These are phyloP conservation scores for Nudaria mundana DNA, from an alignment of 2,888 invertebrate genomes.

Conservation along the genomic window DNA sequence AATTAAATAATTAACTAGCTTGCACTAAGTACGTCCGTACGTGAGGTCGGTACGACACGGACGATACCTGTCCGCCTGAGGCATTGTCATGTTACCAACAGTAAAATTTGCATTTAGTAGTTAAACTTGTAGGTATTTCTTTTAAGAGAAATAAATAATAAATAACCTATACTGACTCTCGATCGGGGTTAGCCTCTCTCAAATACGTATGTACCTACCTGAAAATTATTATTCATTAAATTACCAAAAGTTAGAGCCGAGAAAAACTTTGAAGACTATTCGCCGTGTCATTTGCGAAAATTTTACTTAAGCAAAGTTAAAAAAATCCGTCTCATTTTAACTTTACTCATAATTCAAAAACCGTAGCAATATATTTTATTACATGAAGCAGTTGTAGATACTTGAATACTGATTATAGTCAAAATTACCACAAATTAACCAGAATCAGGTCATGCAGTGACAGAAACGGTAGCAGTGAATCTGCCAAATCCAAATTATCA, in stretches of 20 bases:
- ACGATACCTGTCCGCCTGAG: too few species aligned
- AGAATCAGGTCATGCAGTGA: slow-evolving; percentile 32
- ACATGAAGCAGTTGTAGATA: slow-evolving; percentile 6
- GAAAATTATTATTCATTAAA: too few species aligned
- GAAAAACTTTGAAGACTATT: slow-evolving; percentile 8
- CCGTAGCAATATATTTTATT: neutral
- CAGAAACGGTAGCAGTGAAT: slow-evolving; percentile 37
- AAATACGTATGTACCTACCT: too few species aligned
- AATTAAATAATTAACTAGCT: too few species aligned
- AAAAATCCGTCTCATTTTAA: slow-evolving; percentile 8
- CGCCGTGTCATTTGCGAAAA: slow-evolving; percentile 12
- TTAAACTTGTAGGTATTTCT: too few species aligned
- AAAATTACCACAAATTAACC: slow-evolving; percentile 48
- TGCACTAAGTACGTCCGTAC: too few species aligned
- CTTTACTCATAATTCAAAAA: slow-evolving; percentile 10
- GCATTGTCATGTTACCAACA: too few species aligned
- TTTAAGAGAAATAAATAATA: too few species aligned
- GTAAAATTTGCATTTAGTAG: too few species aligned
- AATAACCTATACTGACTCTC: too few species aligned
- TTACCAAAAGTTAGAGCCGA: slow-evolving; percentile 10
- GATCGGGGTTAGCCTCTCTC: too few species aligned
- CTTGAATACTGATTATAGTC: slow-evolving; percentile 31
- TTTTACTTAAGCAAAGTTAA: slow-evolving; percentile 7
- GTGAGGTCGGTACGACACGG: too few species aligned
- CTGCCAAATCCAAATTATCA: slow-evolving; percentile 39